phyloP scores from a whole-genome alignment of 2,888 invertebrate genomes.

The Ectropis crepuscularia region DNA sequence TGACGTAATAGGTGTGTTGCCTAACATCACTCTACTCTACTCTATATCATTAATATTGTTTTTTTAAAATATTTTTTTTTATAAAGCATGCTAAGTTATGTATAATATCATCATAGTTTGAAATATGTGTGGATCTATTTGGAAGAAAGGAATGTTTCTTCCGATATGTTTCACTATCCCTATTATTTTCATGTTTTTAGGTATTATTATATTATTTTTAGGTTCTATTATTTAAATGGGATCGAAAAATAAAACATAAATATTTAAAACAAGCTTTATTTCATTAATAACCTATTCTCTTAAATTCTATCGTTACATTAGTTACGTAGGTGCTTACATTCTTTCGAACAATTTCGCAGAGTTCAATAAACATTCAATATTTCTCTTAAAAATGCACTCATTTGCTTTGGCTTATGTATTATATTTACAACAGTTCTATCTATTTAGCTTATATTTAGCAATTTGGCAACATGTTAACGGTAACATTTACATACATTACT shows the following conservation, averaged over 20 bases:
- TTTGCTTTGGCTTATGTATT: conserved; percentile 69
- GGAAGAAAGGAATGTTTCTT: neutral
- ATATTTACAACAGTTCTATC: conserved; percentile 79
- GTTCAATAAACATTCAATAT: conserved; percentile 63
- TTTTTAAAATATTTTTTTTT: too few species aligned
- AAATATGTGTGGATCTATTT: neutral
- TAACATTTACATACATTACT: conserved; percentile 72
- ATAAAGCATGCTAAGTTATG: neutral
- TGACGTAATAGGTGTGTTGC: too few species aligned
- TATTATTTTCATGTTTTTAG: too few species aligned
- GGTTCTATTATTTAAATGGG: neutral
- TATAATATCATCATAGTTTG: neutral
- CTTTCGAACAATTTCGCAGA: conserved; percentile 50
- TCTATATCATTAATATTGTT: too few species aligned
- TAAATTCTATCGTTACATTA: conserved; percentile 61
- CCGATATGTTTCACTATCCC: too few species aligned
- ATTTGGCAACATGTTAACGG: conserved; percentile 80
- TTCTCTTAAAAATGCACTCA: conserved; percentile 71
- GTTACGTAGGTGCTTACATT: conserved; percentile 64
- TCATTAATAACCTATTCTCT: conserved; percentile 69
- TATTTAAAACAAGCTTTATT: conserved; percentile 83
- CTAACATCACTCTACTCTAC: too few species aligned
- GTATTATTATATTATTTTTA: too few species aligned
- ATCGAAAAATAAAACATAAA: conserved; percentile 14
- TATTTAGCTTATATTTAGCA: conserved; percentile 74